Conservation (phyloP, 2,888 invertebrate species). For the Bimastos eiseni region DNA sequence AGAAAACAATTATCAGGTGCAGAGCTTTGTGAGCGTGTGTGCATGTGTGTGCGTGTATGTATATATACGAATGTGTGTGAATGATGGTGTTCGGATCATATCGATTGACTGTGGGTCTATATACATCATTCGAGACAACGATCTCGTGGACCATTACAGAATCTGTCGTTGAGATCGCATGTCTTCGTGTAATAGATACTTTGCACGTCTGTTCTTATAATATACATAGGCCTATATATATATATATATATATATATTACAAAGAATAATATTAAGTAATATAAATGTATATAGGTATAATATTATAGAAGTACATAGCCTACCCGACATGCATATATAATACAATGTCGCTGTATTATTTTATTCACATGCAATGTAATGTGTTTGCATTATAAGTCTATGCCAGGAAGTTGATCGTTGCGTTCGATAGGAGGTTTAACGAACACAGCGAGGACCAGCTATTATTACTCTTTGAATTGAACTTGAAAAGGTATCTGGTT, state of each 20-base stretch:
- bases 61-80: not conserved
- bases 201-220: not conserved
- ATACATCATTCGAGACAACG: constrained; percentile 6
- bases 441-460: not conserved
- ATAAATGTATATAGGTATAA: not conserved
- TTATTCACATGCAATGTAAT: not conserved
- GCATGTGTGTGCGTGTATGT: not conserved
- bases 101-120: not conserved
- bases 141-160: constrained; percentile 13
- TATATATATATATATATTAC: not conserved
- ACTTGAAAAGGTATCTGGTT: not conserved
- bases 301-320: too few species aligned
- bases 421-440: not conserved
- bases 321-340: not conserved
- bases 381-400: not conserved
- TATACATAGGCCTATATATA: not conserved
- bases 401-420: not conserved
- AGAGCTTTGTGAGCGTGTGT: not conserved
- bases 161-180: constrained; percentile 13
- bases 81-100: not conserved
- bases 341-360: not conserved
- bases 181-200: constrained; percentile 9
- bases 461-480: not conserved
- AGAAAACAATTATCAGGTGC: not conserved
- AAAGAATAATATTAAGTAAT: not conserved